These are phyloP conservation scores for Parus major DNA, from an alignment of 2,113 vertebrate species.

Conservation along the genomic window DNA sequence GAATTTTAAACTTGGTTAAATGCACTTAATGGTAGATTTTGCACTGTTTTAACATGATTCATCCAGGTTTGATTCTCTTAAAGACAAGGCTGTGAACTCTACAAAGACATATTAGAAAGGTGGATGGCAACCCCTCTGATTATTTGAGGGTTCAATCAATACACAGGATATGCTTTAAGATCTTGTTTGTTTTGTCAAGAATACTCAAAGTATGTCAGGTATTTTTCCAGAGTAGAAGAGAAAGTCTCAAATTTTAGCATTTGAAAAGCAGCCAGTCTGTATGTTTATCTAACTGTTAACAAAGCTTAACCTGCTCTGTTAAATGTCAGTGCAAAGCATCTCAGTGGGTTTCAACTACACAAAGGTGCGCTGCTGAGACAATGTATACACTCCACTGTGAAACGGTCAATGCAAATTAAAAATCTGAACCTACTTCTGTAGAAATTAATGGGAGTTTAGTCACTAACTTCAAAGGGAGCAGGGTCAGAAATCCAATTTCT, in stretches of 20 bases:
- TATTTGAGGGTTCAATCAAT: neutral
- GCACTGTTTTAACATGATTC: neutral
- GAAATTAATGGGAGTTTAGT: conserved; percentile 6
- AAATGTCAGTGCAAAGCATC: neutral
- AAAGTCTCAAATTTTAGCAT: neutral
- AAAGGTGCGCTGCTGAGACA: neutral
- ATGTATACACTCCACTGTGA: neutral
- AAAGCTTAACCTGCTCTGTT: neutral
- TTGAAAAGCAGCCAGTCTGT: neutral
- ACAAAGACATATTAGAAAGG: neutral
- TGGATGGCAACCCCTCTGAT: neutral
- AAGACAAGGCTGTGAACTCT: neutral
- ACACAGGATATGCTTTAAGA: neutral
- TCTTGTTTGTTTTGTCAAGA: neutral
- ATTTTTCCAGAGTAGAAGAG: neutral
- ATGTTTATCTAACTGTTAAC: neutral
- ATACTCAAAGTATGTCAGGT: neutral
- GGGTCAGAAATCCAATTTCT: neutral
- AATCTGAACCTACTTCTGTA: neutral
- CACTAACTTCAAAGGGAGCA: neutral
- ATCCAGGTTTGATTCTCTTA: neutral
- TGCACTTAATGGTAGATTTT: neutral
- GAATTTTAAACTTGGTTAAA: neutral
- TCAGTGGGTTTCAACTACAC: neutral
- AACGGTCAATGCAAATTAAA: neutral